phyloP scores from a whole-genome alignment of 2,888 invertebrate species.

The Hylaea fasciaria region DNA sequence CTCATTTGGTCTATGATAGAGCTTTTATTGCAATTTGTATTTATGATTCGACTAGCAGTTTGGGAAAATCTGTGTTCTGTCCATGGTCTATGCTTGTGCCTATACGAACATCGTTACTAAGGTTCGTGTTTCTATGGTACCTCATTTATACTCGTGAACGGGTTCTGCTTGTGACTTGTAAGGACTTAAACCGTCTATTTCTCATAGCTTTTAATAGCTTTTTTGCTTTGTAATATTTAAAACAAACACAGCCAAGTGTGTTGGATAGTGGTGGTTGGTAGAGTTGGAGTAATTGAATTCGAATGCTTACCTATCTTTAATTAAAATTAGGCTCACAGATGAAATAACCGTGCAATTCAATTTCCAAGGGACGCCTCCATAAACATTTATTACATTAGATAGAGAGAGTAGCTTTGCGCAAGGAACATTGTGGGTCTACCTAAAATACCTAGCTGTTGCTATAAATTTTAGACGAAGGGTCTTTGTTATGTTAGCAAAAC shows the following conservation, averaged over 20 bases:
- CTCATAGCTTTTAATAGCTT: not conserved
- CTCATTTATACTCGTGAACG: too few species aligned
- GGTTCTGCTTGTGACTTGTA: too few species aligned
- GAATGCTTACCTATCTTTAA: too few species aligned
- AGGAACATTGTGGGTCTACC: slow-evolving; percentile 20
- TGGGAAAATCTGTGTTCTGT: too few species aligned
- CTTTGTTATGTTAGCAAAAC: slow-evolving; percentile 18
- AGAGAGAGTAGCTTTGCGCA: slow-evolving; percentile 5
- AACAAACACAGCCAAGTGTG: not conserved
- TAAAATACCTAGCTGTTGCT: slow-evolving; percentile 19
- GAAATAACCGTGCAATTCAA: slow-evolving; percentile 19
- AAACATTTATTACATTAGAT: slow-evolving; percentile 22
- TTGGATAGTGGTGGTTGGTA: too few species aligned
- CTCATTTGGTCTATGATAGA: slow-evolving; percentile 28
- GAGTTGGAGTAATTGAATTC: not conserved
- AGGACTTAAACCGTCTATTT: not conserved
- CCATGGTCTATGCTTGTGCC: too few species aligned
- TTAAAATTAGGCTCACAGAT: too few species aligned
- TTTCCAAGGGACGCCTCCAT: slow-evolving; percentile 12
- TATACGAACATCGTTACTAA: too few species aligned
- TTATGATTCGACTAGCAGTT: slow-evolving; percentile 9
- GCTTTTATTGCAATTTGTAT: slow-evolving; percentile 32
- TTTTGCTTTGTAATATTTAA: not conserved
- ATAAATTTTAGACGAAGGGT: slow-evolving; percentile 28
- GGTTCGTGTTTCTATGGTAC: too few species aligned